A percentile compares a stretch with the other conserved stretches of the same genome.
phyloP scores from a whole-genome alignment of 2,797 vertebrate genomes.

The Xerus rutilus region DNA sequence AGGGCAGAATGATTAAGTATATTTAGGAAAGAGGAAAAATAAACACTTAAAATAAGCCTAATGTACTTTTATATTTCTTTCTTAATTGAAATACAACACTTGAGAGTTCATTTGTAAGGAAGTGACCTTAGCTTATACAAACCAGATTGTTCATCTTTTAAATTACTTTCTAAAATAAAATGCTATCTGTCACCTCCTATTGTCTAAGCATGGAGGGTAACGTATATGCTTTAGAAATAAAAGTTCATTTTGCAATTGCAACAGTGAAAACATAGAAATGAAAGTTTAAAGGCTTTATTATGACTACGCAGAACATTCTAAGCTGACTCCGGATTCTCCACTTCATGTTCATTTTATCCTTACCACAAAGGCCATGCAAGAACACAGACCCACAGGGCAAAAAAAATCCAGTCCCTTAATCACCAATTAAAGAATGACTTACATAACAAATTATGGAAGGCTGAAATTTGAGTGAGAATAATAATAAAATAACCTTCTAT shows the following conservation, averaged over 20 bases:
- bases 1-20: neutral
- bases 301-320: neutral
- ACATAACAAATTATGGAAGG: neutral
- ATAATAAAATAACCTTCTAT: neutral
- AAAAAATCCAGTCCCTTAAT: neutral
- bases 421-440: neutral
- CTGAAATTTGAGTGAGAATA: neutral
- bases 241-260: neutral
- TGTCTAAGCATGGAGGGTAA: neutral
- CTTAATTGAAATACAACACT: neutral
- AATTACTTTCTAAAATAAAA: neutral
- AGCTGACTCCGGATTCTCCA: neutral
- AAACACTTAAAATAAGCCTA: neutral
- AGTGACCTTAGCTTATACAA: neutral
- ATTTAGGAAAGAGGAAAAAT: neutral
- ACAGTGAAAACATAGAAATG: neutral
- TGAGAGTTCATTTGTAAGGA: neutral
- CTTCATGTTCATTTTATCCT: neutral
- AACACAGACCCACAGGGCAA: neutral
- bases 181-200: neutral
- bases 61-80: neutral
- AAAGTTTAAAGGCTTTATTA: neutral
- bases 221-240: neutral
- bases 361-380: neutral
- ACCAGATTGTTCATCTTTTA: neutral